Conservation (phyloP, 2,888 invertebrate species). For the Leptopilina drosophilae region DNA sequence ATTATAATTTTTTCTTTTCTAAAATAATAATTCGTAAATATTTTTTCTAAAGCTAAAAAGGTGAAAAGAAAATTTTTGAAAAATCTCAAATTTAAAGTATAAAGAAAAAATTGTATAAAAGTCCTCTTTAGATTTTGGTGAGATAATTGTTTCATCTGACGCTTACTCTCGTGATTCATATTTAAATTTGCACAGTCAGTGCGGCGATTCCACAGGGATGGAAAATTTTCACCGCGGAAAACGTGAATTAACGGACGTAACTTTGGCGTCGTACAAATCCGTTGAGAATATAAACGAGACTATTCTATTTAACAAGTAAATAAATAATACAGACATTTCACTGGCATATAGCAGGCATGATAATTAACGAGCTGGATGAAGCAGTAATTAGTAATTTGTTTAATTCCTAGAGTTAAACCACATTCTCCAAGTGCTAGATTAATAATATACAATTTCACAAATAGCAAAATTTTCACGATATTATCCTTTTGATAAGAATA, state of each 20-base stretch:
- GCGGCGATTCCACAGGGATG: slow-evolving; percentile 45
- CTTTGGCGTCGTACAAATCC: slow-evolving; percentile 54
- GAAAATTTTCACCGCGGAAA: slow-evolving; percentile 48
- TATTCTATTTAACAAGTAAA: slow-evolving; percentile 62
- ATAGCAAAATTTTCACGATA: not conserved
- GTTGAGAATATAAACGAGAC: slow-evolving; percentile 61
- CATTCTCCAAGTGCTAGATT: slow-evolving; percentile 20
- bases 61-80: too few species aligned
- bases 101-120: not conserved
- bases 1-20: too few species aligned
- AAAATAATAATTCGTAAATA: not conserved
- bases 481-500: too few species aligned
- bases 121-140: slow-evolving; percentile 20
- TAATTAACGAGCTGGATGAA: slow-evolving; percentile 61
- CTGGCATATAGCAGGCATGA: slow-evolving; percentile 50
- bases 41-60: not conserved
- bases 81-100: not conserved
- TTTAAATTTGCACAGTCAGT: slow-evolving; percentile 49
- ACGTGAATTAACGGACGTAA: slow-evolving; percentile 43
- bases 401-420: slow-evolving; percentile 55
- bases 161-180: slow-evolving; percentile 34
- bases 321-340: slow-evolving; percentile 58
- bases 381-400: slow-evolving; percentile 64
- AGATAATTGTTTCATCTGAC: slow-evolving; percentile 26
- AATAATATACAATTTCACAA: slow-evolving; percentile 39